Percentiles rank a stretch among this genome's conserved stretches.
Conservation (phyloP, 2,888 invertebrate species). For the Rhodophaea formosa region DNA sequence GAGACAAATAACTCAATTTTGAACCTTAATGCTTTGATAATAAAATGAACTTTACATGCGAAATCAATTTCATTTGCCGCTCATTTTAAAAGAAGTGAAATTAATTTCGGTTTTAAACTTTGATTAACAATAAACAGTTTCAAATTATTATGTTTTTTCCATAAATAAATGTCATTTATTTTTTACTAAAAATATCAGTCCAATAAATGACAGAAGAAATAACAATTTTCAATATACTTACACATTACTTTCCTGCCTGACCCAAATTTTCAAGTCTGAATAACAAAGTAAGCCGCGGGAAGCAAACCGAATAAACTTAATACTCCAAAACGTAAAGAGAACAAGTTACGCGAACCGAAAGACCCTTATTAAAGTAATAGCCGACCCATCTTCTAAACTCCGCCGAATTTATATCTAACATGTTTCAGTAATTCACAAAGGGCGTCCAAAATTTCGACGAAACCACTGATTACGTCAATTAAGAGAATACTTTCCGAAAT, state of each 20-base stretch:
- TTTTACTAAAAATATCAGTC: too few relatives aligned
- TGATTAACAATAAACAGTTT: too few relatives aligned
- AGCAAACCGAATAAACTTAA: not conserved
- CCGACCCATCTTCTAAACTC: conserved; percentile 14
- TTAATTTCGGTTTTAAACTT: too few relatives aligned
- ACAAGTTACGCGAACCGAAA: conserved; percentile 2
- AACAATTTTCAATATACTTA: not conserved
- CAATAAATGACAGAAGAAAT: too few relatives aligned
- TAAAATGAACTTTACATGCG: too few relatives aligned
- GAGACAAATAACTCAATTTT: too few relatives aligned
- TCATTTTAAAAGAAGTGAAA: too few relatives aligned
- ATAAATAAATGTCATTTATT: too few relatives aligned
- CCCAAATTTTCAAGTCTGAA: not conserved
- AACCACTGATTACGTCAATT: conserved; percentile 16
- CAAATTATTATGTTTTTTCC: too few relatives aligned
- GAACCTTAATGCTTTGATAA: too few relatives aligned
- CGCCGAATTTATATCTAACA: conserved; percentile 8
- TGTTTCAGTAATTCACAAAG: conserved; percentile 14
- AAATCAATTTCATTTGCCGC: too few relatives aligned
- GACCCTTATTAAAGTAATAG: conserved; percentile 19
- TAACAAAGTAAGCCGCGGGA: not conserved
- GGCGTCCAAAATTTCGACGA: conserved; percentile 1
- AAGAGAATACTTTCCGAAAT: conserved; percentile 20
- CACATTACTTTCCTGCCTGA: not conserved
- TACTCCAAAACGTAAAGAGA: not conserved